Conservation (phyloP, 2,888 invertebrate genomes). For the Palloptera scutellata region DNA sequence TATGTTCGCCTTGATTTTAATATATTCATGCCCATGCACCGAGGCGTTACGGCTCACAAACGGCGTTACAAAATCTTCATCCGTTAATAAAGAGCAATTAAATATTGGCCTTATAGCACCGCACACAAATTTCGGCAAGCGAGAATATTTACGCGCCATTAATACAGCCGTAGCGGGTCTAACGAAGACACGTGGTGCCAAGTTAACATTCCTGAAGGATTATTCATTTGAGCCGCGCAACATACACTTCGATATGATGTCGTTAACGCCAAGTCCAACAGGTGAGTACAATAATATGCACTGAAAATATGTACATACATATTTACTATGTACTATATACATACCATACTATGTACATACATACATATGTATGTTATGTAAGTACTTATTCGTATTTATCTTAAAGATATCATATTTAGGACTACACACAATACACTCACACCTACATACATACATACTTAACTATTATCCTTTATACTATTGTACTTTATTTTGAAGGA, state of each 20-base stretch:
- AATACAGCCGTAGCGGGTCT: slow-evolving; percentile 70
- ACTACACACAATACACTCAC: no score
- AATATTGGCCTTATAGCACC: slow-evolving; percentile 64
- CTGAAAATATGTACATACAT: not conserved
- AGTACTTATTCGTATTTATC: not conserved
- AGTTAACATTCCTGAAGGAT: slow-evolving; percentile 71
- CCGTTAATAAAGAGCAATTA: slow-evolving; percentile 59
- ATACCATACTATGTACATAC: not conserved
- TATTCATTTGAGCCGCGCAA: slow-evolving; percentile 71
- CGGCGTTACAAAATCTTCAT: slow-evolving; percentile 49
- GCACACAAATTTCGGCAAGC: slow-evolving; percentile 66
- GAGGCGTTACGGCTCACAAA: slow-evolving; percentile 53
- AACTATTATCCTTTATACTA: no score
- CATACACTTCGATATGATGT: slow-evolving; percentile 74
- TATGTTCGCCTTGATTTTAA: slow-evolving; percentile 35
- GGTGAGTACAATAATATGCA: slow-evolving; percentile 66
- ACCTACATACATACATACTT: no score
- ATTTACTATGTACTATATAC: not conserved
- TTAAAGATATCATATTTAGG: not conserved
- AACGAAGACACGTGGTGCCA: slow-evolving; percentile 68
- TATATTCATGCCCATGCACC: slow-evolving; percentile 42
- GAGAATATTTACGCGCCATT: slow-evolving; percentile 74
- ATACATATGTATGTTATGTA: not conserved
- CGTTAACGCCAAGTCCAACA: slow-evolving; percentile 78
- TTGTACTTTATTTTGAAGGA: no score